Conservation (phyloP, 1,140 invertebrate genomes). For the Leptinotarsa undecemlineata region DNA sequence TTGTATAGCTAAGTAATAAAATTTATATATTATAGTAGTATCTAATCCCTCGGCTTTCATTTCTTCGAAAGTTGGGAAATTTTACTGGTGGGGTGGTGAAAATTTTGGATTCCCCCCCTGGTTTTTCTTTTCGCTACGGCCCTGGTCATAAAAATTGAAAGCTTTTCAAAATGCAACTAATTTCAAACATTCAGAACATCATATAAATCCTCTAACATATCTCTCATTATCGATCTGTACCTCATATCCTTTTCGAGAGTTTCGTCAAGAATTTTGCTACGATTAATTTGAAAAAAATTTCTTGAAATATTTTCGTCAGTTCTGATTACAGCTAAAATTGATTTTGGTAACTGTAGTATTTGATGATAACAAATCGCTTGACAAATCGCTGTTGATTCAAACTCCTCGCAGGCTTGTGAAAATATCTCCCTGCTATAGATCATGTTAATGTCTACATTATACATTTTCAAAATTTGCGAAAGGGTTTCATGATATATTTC, state of each 20-base stretch:
- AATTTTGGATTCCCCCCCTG: too few relatives aligned
- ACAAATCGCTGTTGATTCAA: not conserved
- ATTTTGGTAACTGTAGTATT: not conserved
- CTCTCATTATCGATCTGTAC: not conserved
- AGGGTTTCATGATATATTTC: not conserved
- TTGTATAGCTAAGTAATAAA: too few relatives aligned
- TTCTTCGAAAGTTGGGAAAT: too few relatives aligned
- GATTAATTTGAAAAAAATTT: not conserved
- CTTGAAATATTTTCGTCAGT: not conserved
- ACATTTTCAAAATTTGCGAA: not conserved
- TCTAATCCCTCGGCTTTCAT: too few relatives aligned
- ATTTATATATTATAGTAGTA: too few relatives aligned
- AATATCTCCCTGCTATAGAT: not conserved
- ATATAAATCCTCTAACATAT: not conserved
- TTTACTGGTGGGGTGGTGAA: too few relatives aligned
- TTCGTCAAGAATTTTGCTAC: not conserved
- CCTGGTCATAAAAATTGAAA: too few relatives aligned
- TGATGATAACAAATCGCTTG: slow-evolving; percentile 2
- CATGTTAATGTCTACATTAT: not conserved
- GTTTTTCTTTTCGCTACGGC: too few relatives aligned
- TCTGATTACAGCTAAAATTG: not conserved
- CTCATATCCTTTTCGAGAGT: not conserved
- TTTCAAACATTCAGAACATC: not conserved
- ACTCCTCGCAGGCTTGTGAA: not conserved
- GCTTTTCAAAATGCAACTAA: too few relatives aligned